A percentile compares a stretch with the other conserved stretches of the same genome.
These are phyloP conservation scores for Allacma fusca DNA, from an alignment of 2,888 invertebrate genomes.

Conservation along the genomic window DNA sequence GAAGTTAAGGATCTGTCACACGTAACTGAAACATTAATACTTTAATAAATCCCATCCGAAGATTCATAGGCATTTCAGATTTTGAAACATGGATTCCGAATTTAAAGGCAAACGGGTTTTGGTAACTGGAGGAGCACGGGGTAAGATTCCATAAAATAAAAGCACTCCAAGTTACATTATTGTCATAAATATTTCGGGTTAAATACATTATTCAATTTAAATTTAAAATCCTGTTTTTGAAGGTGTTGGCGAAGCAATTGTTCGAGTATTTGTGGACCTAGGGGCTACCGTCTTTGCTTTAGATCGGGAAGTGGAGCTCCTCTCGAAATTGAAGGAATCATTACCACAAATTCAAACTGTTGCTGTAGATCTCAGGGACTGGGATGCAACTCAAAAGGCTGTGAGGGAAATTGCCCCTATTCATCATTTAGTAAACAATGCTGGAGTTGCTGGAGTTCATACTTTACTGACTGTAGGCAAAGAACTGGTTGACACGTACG, in stretches of 20 bases:
- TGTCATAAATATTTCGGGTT: too few species aligned
- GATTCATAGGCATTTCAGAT: too few species aligned
- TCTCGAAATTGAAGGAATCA: slow-evolving; percentile 67
- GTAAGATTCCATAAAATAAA: too few species aligned
- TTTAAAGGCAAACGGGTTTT: slow-evolving; percentile 40
- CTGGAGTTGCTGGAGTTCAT: slow-evolving; percentile 71
- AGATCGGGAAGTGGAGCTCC: slow-evolving; percentile 21
- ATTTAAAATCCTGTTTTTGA: background rate
- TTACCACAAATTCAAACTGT: slow-evolving; percentile 71
- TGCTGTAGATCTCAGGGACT: slow-evolving; percentile 76
- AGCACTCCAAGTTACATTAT: too few species aligned
- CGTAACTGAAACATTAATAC: too few species aligned
- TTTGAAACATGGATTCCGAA: too few species aligned
- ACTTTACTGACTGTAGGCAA: background rate
- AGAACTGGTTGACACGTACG: background rate
- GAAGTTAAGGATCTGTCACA: too few species aligned
- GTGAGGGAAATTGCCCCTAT: slow-evolving; percentile 71
- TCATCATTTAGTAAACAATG: slow-evolving; percentile 90
- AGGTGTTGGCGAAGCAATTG: slow-evolving; percentile 36
- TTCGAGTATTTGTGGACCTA: slow-evolving; percentile 24
- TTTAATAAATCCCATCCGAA: too few species aligned
- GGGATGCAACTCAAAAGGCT: slow-evolving; percentile 74
- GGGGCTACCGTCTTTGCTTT: slow-evolving; percentile 32
- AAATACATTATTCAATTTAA: background rate
- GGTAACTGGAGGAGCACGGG: slow-evolving; percentile 42